phyloP scores from a whole-genome alignment of 2,113 vertebrate genomes.

The Thomomys bottae region DNA sequence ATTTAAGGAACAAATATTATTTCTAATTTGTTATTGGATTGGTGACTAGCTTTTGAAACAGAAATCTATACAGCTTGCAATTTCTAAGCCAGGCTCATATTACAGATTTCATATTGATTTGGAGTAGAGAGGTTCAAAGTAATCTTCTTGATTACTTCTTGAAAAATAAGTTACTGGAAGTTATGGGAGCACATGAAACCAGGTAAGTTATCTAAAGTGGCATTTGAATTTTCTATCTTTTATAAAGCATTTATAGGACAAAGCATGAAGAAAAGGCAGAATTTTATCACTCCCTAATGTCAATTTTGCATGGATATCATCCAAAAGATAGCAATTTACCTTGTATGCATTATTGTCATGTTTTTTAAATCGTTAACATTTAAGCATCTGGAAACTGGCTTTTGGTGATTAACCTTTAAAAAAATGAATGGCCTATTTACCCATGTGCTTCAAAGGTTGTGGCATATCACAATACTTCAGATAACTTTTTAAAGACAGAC shows the following conservation, averaged over 20 bases:
- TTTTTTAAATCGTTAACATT: conserved; percentile 75
- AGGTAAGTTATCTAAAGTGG: conserved; percentile 23
- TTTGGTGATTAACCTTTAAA: conserved; percentile 71
- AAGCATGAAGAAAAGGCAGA: neutral
- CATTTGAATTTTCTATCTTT: neutral
- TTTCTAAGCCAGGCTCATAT: conserved; percentile 2
- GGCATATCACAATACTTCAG: conserved; percentile 13
- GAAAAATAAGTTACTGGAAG: conserved; percentile 12
- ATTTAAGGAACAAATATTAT: conserved; percentile 44
- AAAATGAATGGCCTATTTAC: conserved; percentile 59
- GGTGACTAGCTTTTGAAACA: conserved; percentile 32
- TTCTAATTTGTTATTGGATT: neutral
- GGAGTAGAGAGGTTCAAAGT: neutral
- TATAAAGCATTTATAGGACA: neutral
- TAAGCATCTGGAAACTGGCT: conserved; percentile 71
- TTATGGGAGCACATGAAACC: neutral
- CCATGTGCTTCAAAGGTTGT: conserved; percentile 58
- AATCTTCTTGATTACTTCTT: neutral
- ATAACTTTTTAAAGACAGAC: conserved; percentile 18
- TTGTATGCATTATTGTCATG: conserved; percentile 55
- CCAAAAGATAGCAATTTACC: conserved; percentile 19
- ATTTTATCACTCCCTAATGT: conserved; percentile 14
- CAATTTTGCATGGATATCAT: conserved; percentile 29
- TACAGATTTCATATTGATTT: conserved; percentile 13
- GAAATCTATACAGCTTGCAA: neutral